Evolutionary conservation across 2,888 invertebrate species (phyloP), one percentile per base, ranked within the genome.

Genomic region (Campoletis raptor): DNA sequence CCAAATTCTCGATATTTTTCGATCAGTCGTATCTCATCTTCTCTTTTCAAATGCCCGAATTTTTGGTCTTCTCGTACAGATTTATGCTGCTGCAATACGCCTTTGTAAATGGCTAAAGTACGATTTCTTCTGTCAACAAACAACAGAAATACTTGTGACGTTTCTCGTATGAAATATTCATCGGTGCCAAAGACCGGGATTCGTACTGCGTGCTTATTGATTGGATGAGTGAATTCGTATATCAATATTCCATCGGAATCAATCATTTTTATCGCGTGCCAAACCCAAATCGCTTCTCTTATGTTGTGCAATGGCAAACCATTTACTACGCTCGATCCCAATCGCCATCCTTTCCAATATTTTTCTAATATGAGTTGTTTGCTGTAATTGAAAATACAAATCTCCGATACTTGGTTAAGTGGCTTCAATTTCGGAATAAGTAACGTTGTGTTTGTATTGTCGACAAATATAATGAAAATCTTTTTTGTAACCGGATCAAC

Each of bases 191-290:
- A 12, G 8, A 24, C 40, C 8, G 85, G 85, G 9, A 85, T 12
- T 40, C 12, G 15, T 2, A 85, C 52, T 0, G 15, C 61, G 30
- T 61, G 15, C 9, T n/a, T 0, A 0, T 81, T 78, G 3, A 36
- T 8, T 21, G 85, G 85, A 85, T 85, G 85, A 5, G 36, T 9
- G n/a, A 81, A 81, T 9, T 72, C 21, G 8, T 81, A 7, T 0
- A 77, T n/a, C 54, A 64, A 45, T 12, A 73, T 57, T 10, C 76
- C 76, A 18, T n/a, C 36, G n/a, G 10, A 0, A 21, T 61, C 21
- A 2, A 42, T 8, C 18, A 24, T 18, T 18, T 10, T 24, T 40
- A 15, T n/a, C 0, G 18, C 7, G 9, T 30, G 57, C 61, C 36
- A 37, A 12, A 73, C 40, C n/a, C 54, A 12, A 6, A 9, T n/a